These are phyloP conservation scores for Cuniculus paca DNA, from an alignment of 2,797 vertebrate genomes.

Conservation along the genomic window DNA sequence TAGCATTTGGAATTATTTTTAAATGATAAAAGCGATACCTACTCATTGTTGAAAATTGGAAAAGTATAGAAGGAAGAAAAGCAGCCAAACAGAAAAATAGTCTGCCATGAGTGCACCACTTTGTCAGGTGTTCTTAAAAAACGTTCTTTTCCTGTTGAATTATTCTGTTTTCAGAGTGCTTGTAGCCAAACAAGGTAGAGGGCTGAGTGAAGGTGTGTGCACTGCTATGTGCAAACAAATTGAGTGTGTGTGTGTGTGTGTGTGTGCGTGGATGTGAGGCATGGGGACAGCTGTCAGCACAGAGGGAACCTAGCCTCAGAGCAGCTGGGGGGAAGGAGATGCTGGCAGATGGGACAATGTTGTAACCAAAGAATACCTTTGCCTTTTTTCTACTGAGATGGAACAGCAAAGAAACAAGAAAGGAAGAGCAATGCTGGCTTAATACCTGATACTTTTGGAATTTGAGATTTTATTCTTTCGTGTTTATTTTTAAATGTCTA, in stretches of 20 bases:
- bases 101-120: background rate
- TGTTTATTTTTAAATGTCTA: background rate
- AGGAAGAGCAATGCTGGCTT: background rate
- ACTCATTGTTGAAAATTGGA: constrained; percentile 15
- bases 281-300: background rate
- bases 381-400: background rate
- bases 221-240: background rate
- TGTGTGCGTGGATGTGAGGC: background rate
- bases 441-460: background rate
- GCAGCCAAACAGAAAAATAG: background rate
- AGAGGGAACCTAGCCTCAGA: background rate
- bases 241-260: background rate
- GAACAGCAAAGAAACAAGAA: background rate
- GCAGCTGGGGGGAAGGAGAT: background rate
- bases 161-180: background rate
- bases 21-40: background rate
- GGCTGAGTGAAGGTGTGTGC: background rate
- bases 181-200: background rate
- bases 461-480: background rate
- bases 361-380: background rate
- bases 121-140: background rate
- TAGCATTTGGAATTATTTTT: constrained; percentile 5
- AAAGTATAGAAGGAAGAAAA: background rate
- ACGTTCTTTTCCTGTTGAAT: background rate
- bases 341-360: accelerated